Percentiles rank a stretch among this genome's conserved stretches.
These are phyloP conservation scores for Takifugu rubripes DNA, from an alignment of 2,797 vertebrate species.

Conservation along the genomic window DNA sequence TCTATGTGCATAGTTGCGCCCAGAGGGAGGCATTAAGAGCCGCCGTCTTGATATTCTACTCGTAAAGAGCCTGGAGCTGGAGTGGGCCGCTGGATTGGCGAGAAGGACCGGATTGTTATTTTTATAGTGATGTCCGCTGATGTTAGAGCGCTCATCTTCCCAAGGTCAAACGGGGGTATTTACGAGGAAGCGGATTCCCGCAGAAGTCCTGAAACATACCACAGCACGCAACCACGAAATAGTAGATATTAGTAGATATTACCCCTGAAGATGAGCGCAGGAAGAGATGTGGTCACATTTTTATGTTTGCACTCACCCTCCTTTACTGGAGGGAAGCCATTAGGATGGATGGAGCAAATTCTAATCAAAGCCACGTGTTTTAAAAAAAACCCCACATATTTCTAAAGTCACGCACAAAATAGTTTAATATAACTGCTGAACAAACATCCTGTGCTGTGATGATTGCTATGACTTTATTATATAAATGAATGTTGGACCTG, in stretches of 20 bases:
- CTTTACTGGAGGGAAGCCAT: slow-evolving; percentile 35
- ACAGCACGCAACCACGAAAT: slow-evolving; percentile 18
- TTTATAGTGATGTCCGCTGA: slow-evolving; percentile 35
- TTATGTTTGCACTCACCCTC: slow-evolving; percentile 2
- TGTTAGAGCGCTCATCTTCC: slow-evolving; percentile 45
- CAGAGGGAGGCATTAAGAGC: slow-evolving; percentile 30
- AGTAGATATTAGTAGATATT: slow-evolving; percentile 20
- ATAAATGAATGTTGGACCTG: too few species aligned
- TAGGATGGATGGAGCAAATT: not conserved
- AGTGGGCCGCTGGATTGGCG: slow-evolving; percentile 22
- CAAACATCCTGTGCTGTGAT: too few species aligned
- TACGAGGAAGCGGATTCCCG: slow-evolving; percentile 28
- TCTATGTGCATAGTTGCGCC: slow-evolving; percentile 49
- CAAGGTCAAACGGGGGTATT: slow-evolving; percentile 48
- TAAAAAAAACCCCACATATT: too few species aligned
- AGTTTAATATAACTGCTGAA: too few species aligned
- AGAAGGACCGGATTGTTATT: slow-evolving; percentile 37
- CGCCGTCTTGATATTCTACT: slow-evolving; percentile 58
- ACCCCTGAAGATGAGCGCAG: slow-evolving; percentile 25
- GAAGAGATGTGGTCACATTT: slow-evolving; percentile 11
- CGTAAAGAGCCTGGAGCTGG: slow-evolving; percentile 41
- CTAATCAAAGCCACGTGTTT: too few species aligned
- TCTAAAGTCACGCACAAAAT: too few species aligned
- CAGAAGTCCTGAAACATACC: slow-evolving; percentile 16
- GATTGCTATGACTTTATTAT: too few species aligned